Evolutionary conservation across 2,888 invertebrate species (phyloP), one percentile per base, ranked within the genome.

Genomic region (Lysandra coridon): DNA sequence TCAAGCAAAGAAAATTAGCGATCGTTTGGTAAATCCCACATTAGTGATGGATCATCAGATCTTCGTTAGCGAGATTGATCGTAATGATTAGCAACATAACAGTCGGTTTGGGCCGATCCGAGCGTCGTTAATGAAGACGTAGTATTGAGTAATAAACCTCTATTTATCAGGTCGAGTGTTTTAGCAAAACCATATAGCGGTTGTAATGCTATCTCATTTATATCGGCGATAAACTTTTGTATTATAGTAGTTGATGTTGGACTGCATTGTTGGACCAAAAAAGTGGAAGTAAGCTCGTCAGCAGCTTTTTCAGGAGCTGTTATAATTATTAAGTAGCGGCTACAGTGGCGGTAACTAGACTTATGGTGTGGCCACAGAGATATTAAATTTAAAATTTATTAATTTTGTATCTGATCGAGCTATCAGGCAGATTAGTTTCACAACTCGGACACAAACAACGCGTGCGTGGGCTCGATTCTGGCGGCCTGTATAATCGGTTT

Each of bases 81-180:
- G 69, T 69, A 14, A 69, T 37, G 69, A 69, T 69, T 69, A 69
- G 69, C 69, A 33, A 69, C 14, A 33, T 33, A 69, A 5, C 33
- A 69, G 33, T 33, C 69, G 33, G 69, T 69, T 69, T 69, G 69
- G 10, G 69, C 12, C 69, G 33, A 69, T 33, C 12, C 33, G 14
- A 69, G 33, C 33, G 69, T 12, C 14, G 33, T 33, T 69, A 69
- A 69, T 69, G 69, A 69, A 69, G 69, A 69, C 14, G 17, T 69
- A 69, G 69, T 33, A 33, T 69, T 33, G 69, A 37, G 69, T 69
- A 69, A 69, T 69, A 69, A 69, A 33, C 64, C 69, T 69, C 33
- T 69, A 14, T 69, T 33, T 69, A 69, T 69, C 33, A 33, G 69
- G 69, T 33, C 33, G 69, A 69, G 69, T 69, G 37, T 69, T 69